These are phyloP conservation scores for Crossocerus cetratus DNA, from an alignment of 2,888 invertebrate genomes.

Conservation along the genomic window DNA sequence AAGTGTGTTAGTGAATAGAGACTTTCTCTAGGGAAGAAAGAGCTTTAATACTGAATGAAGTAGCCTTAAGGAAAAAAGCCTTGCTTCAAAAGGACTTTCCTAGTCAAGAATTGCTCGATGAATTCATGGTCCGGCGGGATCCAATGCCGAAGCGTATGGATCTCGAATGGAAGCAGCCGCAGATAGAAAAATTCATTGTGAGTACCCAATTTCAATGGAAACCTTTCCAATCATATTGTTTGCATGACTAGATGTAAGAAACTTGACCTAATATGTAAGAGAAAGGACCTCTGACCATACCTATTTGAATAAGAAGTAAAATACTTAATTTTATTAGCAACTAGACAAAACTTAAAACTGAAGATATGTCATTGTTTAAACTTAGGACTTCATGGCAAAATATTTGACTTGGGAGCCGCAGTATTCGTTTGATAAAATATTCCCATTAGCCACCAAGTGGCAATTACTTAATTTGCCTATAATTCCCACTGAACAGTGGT, in stretches of 20 bases:
- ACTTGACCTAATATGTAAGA: too few species aligned
- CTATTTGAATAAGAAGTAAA: background rate
- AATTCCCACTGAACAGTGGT: constrained; percentile 52
- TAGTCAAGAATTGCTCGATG: constrained; percentile 85
- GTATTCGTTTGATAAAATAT: constrained; percentile 87
- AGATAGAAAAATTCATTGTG: constrained; percentile 85
- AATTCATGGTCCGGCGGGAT: constrained; percentile 82
- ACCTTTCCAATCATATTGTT: too few species aligned
- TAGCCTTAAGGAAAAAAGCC: constrained; percentile 84
- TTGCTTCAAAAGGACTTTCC: constrained; percentile 83
- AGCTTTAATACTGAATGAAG: constrained; percentile 83
- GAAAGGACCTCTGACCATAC: too few species aligned
- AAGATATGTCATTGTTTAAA: constrained; percentile 18
- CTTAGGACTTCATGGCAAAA: constrained; percentile 82
- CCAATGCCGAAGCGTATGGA: constrained; percentile 78
- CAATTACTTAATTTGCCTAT: constrained; percentile 79
- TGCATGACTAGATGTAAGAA: too few species aligned
- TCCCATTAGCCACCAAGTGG: constrained; percentile 88
- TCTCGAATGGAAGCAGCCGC: constrained; percentile 83
- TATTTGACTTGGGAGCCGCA: constrained; percentile 86
- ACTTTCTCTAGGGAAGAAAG: constrained; percentile 80
- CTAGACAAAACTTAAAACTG: background rate
- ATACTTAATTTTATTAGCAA: background rate
- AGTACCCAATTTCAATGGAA: constrained; percentile 57
- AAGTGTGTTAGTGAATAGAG: constrained; percentile 7